phyloP scores from a whole-genome alignment of 1,140 invertebrate species.

The Drosophila mojavensis region DNA sequence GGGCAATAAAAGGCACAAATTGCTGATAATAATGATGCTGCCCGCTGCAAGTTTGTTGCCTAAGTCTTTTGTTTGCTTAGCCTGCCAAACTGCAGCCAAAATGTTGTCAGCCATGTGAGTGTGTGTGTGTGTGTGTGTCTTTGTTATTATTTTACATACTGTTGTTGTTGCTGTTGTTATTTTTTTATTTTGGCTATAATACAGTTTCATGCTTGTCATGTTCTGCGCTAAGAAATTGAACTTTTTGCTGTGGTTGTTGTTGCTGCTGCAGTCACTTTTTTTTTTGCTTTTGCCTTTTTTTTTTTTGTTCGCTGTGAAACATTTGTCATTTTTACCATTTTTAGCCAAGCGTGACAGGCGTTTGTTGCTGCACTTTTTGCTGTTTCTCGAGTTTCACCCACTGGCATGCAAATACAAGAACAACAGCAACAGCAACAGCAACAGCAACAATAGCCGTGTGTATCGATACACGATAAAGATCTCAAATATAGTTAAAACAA shows the following conservation, averaged over 20 bases:
- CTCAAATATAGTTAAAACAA: conserved; percentile 82
- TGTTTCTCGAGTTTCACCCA: conserved; percentile 66
- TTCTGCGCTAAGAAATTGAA: conserved; percentile 75
- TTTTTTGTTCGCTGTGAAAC: conserved; percentile 76
- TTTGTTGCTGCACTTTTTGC: conserved; percentile 58
- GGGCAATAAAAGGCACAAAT: conserved; percentile 80
- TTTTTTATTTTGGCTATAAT: conserved; percentile 47
- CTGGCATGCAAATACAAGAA: conserved; percentile 73
- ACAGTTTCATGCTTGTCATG: conserved; percentile 81
- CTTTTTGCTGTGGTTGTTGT: conserved; percentile 51
- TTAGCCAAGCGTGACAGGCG: conserved; percentile 80
- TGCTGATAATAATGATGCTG: conserved; percentile 78
- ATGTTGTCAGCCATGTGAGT: conserved; percentile 5
- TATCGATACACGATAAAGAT: conserved; percentile 75
- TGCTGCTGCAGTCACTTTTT: too few relatives aligned
- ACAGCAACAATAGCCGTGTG: conserved; percentile 42
- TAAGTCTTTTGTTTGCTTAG: conserved; percentile 72
- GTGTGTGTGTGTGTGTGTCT: conserved; percentile 45
- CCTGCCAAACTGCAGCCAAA: conserved; percentile 9
- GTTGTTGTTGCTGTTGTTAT: conserved; percentile 38
- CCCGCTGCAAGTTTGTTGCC: conserved; percentile 60
- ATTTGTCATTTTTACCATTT: conserved; percentile 82
- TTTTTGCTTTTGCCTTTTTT: conserved; percentile 7
- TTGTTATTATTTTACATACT: conserved; percentile 81
- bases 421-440: conserved; percentile 23